Evolutionary conservation across 2,113 vertebrate genomes (phyloP).

Genomic region (Crotophaga sulcirostris): DNA sequence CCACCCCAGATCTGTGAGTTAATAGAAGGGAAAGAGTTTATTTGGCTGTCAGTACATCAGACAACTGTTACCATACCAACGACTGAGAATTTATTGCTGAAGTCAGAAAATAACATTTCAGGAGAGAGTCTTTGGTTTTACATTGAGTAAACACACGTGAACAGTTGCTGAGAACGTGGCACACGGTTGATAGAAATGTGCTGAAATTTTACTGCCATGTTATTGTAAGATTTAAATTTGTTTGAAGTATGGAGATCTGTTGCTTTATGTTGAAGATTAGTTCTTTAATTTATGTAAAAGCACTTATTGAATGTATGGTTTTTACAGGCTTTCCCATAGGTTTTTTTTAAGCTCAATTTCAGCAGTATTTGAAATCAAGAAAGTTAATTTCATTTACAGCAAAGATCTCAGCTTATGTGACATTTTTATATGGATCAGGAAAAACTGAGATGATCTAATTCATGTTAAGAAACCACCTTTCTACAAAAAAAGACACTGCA

Average conservation of each 20-base stretch:
- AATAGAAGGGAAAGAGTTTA: too few relatives aligned
- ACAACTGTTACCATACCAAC: too few relatives aligned
- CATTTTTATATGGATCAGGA: not conserved
- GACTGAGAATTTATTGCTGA: too few relatives aligned
- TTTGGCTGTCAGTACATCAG: too few relatives aligned
- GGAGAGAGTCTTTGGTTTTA: too few relatives aligned
- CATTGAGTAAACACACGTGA: too few relatives aligned
- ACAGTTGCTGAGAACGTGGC: too few relatives aligned
- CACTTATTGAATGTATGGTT: accelerated
- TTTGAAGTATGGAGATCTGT: too few relatives aligned
- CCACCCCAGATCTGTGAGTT: not conserved
- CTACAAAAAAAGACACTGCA: not conserved
- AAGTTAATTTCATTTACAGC: not conserved
- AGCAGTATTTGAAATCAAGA: not conserved
- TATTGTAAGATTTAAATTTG: too few relatives aligned
- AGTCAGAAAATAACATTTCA: too few relatives aligned
- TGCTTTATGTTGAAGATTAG: not conserved
- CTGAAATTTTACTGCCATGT: too few relatives aligned
- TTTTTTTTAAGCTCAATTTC: not conserved
- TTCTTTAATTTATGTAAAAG: not conserved
- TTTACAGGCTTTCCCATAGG: not conserved
- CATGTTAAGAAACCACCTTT: not conserved
- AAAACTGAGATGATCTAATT: not conserved
- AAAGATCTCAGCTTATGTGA: not conserved
- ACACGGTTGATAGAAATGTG: too few relatives aligned